A percentile compares a stretch with the other conserved stretches of the same genome.
Conservation (phyloP, 2,888 invertebrate species). For the Sphinx pinastri region DNA sequence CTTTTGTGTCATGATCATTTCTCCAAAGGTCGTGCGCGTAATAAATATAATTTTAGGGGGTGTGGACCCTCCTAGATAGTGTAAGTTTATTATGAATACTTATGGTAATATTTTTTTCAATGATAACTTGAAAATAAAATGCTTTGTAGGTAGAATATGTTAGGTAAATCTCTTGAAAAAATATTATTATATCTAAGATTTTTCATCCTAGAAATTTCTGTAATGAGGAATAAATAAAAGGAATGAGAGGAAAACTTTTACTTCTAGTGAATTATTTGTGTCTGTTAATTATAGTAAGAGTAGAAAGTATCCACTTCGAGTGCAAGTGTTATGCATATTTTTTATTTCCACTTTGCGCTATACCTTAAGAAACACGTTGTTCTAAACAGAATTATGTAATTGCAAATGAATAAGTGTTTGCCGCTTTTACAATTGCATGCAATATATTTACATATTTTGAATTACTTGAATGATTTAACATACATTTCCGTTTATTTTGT, state of each 20-base stretch:
- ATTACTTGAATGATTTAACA: slow-evolving; percentile 1
- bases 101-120: too few relatives aligned
- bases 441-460: slow-evolving; percentile 8
- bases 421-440: slow-evolving; percentile 1
- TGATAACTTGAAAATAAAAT: background rate
- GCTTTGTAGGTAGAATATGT: background rate
- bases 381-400: background rate
- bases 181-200: too few relatives aligned
- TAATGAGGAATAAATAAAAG: too few relatives aligned
- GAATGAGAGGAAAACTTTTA: too few relatives aligned
- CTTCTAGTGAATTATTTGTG: too few relatives aligned
- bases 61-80: background rate
- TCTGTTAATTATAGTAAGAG: too few relatives aligned
- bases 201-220: too few relatives aligned
- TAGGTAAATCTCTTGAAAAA: too few relatives aligned
- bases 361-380: background rate
- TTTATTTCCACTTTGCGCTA: background rate
- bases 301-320: too few relatives aligned
- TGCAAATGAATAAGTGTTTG: background rate
- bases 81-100: background rate
- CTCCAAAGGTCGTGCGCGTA: background rate
- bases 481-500: background rate
- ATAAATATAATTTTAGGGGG: background rate
- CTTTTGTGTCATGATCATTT: slow-evolving; percentile 8
- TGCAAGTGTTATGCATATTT: too few relatives aligned